Evolutionary conservation across 2,888 invertebrate species (phyloP), one percentile per base, ranked within the genome.

Genomic region (Drosophila anomalata): DNA sequence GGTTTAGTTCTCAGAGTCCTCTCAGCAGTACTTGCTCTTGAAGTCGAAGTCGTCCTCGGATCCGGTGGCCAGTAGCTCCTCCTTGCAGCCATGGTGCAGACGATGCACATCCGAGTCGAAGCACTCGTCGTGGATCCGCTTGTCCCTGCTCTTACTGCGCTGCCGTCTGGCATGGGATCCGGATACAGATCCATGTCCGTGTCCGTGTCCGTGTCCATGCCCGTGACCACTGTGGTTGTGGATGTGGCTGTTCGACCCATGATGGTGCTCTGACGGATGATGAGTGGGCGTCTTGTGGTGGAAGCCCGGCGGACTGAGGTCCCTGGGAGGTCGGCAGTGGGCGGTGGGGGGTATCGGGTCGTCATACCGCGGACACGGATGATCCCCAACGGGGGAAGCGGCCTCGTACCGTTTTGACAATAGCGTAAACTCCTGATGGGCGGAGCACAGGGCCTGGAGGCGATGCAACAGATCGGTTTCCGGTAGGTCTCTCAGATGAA

Each of bases 401-500:
- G 91, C 88, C 72, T 95, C 95, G 86, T 94, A 95, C 79, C 96
- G 94, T 6, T 96, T 93, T 3, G 97, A 97, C 4, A 97, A 94
- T 81, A 96, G 91, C 0, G 97, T 96, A 90, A 97, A 97, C 92
- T 97, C 97, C 84, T 96, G 95, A 91, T 97, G 96, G 0, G 97
- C 97, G 77, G 96, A 95, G 54, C 96, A 96, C 77, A 97, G 92
- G 90, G 96, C 96, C 91, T 97, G 96, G 26, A 97, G 93, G 0
- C 96, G 94, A 36, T 95, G 94, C 63, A 96, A 93, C 86, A 96
- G 93, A 92, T 96, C 96, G 84, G 95, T 95, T 92, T 96, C 96
- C 0, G 96, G 94, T 22, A 95, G 94, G 59, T 95, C 94, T 6
- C 94, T 93, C 76, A 96, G 93, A n/a, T 95, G 95, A 8, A 96